Percentiles rank a stretch among this genome's conserved stretches.
phyloP scores from a whole-genome alignment of 1,140 invertebrate genomes.

The Dinoponera quadriceps region DNA sequence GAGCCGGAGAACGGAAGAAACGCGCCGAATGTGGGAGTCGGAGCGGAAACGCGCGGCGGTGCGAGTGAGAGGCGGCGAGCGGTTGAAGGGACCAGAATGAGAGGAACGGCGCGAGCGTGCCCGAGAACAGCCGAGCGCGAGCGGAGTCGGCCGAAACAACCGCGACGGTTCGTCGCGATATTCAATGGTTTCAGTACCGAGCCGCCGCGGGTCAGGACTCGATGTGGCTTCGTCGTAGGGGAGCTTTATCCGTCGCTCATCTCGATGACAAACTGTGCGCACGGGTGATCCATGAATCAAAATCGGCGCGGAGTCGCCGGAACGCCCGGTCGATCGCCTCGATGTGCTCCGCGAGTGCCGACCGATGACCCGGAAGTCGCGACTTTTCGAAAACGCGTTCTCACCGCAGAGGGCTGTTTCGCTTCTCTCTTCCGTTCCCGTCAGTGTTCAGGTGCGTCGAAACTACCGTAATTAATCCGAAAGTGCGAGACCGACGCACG shows the following conservation, averaged over 20 bases:
- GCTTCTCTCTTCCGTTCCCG: too few species aligned
- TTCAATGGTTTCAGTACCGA: conserved; percentile 83
- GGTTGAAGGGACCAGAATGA: neutral
- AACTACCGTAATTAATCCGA: too few species aligned
- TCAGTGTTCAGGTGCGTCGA: too few species aligned
- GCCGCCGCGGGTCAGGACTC: conserved; percentile 80
- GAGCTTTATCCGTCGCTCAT: conserved; percentile 1
- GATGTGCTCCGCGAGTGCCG: conserved; percentile 14
- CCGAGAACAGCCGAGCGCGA: conserved; percentile 64
- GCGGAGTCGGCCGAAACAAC: conserved; percentile 74
- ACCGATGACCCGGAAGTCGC: neutral
- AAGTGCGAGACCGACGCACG: too few species aligned
- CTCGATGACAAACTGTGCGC: conserved; percentile 23
- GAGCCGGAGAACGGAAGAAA: conserved; percentile 49
- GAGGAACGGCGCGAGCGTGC: conserved; percentile 56
- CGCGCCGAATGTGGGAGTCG: conserved; percentile 40
- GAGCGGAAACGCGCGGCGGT: conserved; percentile 34
- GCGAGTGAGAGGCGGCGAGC: neutral
- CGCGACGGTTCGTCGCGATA: conserved; percentile 73
- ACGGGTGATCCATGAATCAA: conserved; percentile 65
- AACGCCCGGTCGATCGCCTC: neutral
- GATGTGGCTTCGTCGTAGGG: conserved; percentile 68
- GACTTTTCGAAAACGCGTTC: neutral
- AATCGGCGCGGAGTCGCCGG: conserved; percentile 11
- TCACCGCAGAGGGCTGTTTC: too few species aligned